phyloP scores from a whole-genome alignment of 2,888 invertebrate genomes.

The Choreutis nemorana region DNA sequence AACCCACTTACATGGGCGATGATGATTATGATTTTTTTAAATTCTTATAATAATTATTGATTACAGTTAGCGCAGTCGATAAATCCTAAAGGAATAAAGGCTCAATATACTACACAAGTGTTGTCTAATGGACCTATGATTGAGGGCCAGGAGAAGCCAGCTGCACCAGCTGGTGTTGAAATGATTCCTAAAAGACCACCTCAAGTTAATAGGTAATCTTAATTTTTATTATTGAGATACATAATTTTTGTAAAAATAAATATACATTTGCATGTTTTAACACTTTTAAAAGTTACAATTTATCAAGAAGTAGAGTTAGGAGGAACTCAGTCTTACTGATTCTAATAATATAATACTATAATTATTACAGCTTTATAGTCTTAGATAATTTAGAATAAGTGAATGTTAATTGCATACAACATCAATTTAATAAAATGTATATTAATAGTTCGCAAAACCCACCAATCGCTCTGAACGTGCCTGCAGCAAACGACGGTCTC shows the following conservation, averaged over 20 bases:
- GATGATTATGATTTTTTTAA: slow-evolving; percentile 1
- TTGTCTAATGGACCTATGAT: too few species aligned
- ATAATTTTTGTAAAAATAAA: too few species aligned
- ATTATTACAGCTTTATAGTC: neutral
- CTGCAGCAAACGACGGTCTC: slow-evolving; percentile 70
- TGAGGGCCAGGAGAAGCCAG: slow-evolving; percentile 27
- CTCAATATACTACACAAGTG: slow-evolving; percentile 15
- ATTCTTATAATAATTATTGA: slow-evolving; percentile 4
- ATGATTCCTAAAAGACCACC: slow-evolving; percentile 31
- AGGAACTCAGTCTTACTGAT: too few species aligned
- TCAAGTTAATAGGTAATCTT: slow-evolving; percentile 39
- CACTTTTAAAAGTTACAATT: too few species aligned
- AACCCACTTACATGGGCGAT: neutral
- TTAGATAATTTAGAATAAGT: too few species aligned
- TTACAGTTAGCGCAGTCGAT: slow-evolving; percentile 42
- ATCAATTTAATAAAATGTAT: too few species aligned
- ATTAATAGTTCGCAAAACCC: too few species aligned
- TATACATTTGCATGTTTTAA: neutral
- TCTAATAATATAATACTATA: too few species aligned
- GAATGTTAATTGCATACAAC: too few species aligned
- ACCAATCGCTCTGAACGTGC: slow-evolving; percentile 22
- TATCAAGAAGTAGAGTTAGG: too few species aligned
- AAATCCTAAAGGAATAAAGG: slow-evolving; percentile 24
- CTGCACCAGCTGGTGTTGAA: slow-evolving; percentile 35
- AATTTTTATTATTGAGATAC: too few species aligned